Conservation (phyloP, 1,140 invertebrate species). For the Dryas iulia region DNA sequence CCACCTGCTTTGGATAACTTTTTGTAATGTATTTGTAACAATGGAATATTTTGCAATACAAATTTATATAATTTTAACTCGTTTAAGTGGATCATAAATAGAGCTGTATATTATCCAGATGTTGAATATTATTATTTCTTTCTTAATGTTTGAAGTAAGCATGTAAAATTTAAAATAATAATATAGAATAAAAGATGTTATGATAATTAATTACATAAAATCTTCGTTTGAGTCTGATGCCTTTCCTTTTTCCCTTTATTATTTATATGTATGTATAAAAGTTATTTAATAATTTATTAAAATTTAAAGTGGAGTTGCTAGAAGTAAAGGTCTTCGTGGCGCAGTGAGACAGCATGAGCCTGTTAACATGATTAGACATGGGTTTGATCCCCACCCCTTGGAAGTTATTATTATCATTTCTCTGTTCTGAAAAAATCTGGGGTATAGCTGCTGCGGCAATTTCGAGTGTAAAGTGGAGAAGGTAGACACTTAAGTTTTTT, state of each 20-base stretch:
- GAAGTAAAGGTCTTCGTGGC: too few species aligned
- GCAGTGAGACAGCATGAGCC: too few species aligned
- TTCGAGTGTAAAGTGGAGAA: too few species aligned
- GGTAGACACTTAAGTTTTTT: too few species aligned
- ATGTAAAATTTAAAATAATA: conserved; percentile 80
- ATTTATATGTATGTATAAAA: background rate
- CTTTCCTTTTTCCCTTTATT: conserved; percentile 46
- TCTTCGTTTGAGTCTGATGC: conserved; percentile 68
- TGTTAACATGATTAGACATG: too few species aligned
- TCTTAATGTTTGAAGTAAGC: conserved; percentile 79
- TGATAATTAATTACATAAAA: conserved; percentile 79
- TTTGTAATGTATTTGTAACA: conserved; percentile 60
- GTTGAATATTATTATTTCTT: conserved; percentile 79
- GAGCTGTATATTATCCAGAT: conserved; percentile 78
- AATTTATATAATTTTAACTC: conserved; percentile 62
- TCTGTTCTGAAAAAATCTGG: too few species aligned
- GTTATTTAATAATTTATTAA: too few species aligned
- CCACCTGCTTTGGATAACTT: conserved; percentile 18
- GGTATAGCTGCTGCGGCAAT: too few species aligned
- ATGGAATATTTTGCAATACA: conserved; percentile 78
- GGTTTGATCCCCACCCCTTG: too few species aligned
- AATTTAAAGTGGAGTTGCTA: too few species aligned
- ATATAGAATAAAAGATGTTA: conserved; percentile 81
- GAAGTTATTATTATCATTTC: too few species aligned
- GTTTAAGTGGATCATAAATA: conserved; percentile 71